Base-by-base conservation (phyloP, 2,113 vertebrate genomes). In the Entomyzon cyanotis region DNA sequence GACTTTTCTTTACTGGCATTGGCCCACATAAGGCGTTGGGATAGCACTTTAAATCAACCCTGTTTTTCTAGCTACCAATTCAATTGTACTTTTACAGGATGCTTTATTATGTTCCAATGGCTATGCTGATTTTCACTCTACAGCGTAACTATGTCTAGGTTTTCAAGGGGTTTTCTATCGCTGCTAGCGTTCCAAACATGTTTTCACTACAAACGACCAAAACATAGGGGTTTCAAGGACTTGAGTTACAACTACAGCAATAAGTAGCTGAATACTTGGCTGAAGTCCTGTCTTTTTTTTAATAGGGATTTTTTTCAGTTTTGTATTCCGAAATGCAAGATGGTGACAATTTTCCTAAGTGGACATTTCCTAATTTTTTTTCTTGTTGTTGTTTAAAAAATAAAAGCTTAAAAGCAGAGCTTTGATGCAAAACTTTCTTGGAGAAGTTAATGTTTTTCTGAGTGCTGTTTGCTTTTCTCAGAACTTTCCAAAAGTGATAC, bases 131-230 rank as follows among this genome's bases (percentile, higher is more conserved):
- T 91, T 87, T 86, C 90, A 81, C 81, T 84, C 74, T 94, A 73
- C 74, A 78, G 18, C 86, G 24, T 94, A 93, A 92, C 94, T 92
- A 18, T 60, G 31, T 92, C 62, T 94, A 70, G 93, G 70, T 96
- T 96, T 93, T 94, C 90, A 96, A 82, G 91, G 96, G 91, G 84
- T 95, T 97, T 94, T 78, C 89, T 96, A 97, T 97, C 95, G 94
- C 96, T 92, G 95, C 86, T 96, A 92, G 89, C 63, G 76, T 97
- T 97, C 94, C 91, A 97, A 89, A 96, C 65, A 15, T 75, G 53
- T 71, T 95, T 91, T 95, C 5, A 13, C 82, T 78, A 93, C 71
- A 80, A 68, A 82, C 0, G 13, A 94, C 94, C 88, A 97, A 97
- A 96, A 90, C 18, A 6, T 67, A 52, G 65, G 74, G 71, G 75